These are phyloP conservation scores for Torymus texanus DNA, from an alignment of 2,888 invertebrate genomes.

Conservation along the genomic window DNA sequence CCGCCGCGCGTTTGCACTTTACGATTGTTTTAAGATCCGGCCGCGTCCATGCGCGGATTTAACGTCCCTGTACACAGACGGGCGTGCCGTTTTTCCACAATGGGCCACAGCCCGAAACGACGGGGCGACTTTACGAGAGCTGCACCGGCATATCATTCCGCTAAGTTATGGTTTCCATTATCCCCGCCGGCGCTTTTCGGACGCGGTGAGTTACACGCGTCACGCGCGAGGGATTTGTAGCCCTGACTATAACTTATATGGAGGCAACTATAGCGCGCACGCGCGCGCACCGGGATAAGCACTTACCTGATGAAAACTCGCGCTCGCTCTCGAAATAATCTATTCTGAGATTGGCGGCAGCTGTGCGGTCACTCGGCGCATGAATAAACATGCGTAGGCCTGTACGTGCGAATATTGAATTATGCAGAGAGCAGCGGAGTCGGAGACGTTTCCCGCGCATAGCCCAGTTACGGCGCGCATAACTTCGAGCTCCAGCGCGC, in stretches of 20 bases:
- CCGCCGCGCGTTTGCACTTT: not conserved
- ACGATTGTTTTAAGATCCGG: conserved; percentile 12
- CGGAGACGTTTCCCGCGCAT: no score
- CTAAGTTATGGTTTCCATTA: conserved; percentile 61
- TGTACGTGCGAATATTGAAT: conserved; percentile 20
- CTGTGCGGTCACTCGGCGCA: conserved; percentile 35
- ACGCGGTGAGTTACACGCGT: conserved; percentile 3
- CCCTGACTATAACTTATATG: conserved; percentile 55
- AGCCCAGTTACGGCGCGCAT: no score
- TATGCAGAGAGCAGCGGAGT: conserved; percentile 34
- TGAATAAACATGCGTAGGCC: conserved; percentile 46
- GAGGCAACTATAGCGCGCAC: not conserved
- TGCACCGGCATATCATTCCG: conserved; percentile 42
- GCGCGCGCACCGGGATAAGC: conserved; percentile 11
- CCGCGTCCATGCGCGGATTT: conserved; percentile 23
- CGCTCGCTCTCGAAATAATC: conserved; percentile 3
- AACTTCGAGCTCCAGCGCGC: no score
- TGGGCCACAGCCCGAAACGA: conserved; percentile 42
- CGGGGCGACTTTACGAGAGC: conserved; percentile 33
- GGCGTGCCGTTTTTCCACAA: conserved; percentile 35
- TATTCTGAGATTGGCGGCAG: conserved; percentile 54
- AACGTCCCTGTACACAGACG: not conserved
- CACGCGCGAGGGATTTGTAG: conserved; percentile 28
- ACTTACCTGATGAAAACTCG: not conserved
- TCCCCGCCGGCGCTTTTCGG: conserved; percentile 33